Conservation (phyloP, 1,140 invertebrate genomes). For the Sarcophaga peregrina region DNA sequence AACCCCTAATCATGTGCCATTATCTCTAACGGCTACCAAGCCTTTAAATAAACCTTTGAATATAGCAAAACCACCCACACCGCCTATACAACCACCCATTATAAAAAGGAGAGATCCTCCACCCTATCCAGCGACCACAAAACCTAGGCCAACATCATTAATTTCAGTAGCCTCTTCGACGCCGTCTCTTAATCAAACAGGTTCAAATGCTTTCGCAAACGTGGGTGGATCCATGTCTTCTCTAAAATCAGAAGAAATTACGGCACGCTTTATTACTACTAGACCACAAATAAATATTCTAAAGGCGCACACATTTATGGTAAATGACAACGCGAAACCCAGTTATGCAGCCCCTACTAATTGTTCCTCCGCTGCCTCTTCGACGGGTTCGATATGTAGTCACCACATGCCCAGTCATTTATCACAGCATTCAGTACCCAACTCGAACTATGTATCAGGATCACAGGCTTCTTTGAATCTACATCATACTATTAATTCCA, state of each 20-base stretch:
- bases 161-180: conserved; percentile 55
- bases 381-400: conserved; percentile 59
- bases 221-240: conserved; percentile 55
- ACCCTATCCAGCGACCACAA: conserved; percentile 69
- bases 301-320: conserved; percentile 73
- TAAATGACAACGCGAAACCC: conserved; percentile 68
- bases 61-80: conserved; percentile 40
- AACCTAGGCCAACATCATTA: conserved; percentile 64
- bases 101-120: conserved; percentile 68
- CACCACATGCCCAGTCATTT: conserved; percentile 51
- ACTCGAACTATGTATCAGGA: conserved; percentile 58
- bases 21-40: conserved; percentile 2
- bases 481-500: conserved; percentile 32
- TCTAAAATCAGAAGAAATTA: conserved; percentile 70
- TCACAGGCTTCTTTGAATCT: conserved; percentile 56
- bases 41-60: not conserved
- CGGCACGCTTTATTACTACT: conserved; percentile 75
- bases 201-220: conserved; percentile 45
- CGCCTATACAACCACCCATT: conserved; percentile 37
- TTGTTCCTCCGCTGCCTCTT: conserved; percentile 56
- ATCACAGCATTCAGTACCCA: conserved; percentile 59
- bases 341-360: conserved; percentile 69
- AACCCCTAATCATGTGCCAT: conserved; percentile 43
- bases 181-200: conserved; percentile 41
- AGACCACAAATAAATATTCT: conserved; percentile 76